Conservation (phyloP, 2,113 vertebrate genomes). For the Coturnix japonica region DNA sequence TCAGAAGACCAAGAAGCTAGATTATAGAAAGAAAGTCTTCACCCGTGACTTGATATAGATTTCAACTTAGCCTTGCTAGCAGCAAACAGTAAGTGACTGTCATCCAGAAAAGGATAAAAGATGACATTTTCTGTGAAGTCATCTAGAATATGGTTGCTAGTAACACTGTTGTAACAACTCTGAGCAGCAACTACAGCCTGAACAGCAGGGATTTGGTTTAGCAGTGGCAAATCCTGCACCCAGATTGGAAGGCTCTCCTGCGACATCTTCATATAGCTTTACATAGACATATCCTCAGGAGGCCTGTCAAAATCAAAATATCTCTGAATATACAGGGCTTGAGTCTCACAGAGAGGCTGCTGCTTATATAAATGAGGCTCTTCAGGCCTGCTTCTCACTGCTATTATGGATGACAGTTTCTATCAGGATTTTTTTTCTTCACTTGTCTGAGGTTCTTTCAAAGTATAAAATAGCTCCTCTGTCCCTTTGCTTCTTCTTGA, state of each 20-base stretch:
- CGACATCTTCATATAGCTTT: constrained; percentile 43
- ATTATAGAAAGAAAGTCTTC: not conserved
- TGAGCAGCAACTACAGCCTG: not conserved
- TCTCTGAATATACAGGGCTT: constrained; percentile 36
- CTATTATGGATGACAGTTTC: constrained; percentile 58
- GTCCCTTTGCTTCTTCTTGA: not conserved
- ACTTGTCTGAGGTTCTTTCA: constrained; percentile 18
- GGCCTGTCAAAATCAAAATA: constrained; percentile 65
- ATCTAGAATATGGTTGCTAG: not conserved
- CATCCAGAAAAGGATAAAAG: not conserved
- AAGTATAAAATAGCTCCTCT: constrained; percentile 32
- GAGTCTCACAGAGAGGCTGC: constrained; percentile 37
- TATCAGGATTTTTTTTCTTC: constrained; percentile 46
- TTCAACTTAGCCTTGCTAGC: constrained; percentile 28
- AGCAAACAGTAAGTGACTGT: constrained; percentile 22
- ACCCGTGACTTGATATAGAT: not conserved
- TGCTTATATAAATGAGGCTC: constrained; percentile 57
- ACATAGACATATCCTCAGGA: constrained; percentile 45
- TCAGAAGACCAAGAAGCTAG: not conserved
- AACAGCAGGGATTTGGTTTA: not conserved
- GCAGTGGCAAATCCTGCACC: constrained; percentile 7
- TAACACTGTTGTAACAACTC: not conserved
- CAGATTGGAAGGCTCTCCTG: constrained; percentile 45
- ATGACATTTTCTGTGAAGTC: not conserved
- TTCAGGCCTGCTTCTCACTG: constrained; percentile 44